Evolutionary conservation across 2,797 vertebrate genomes (phyloP).

Genomic region (Gymnocypris eckloni): DNA sequence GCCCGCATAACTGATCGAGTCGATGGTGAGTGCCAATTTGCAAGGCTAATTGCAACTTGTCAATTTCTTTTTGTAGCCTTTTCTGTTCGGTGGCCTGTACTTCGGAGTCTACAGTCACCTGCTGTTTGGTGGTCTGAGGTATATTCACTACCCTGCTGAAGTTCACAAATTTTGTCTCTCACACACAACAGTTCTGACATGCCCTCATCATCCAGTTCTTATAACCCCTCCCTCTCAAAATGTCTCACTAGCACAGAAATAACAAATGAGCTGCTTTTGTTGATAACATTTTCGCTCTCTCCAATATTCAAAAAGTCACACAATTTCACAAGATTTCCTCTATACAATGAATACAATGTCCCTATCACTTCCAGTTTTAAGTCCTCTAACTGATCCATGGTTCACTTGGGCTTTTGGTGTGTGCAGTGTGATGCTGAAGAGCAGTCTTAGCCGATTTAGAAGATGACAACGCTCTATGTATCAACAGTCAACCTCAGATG

Average conservation of each 20-base stretch:
- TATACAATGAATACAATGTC: not conserved
- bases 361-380: not conserved
- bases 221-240: too few species aligned
- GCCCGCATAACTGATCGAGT: not conserved
- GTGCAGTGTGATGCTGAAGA: not conserved
- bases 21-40: not conserved
- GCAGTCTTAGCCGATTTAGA: not conserved
- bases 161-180: too few species aligned
- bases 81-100: too few species aligned
- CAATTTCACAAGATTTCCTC: not conserved
- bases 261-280: not conserved
- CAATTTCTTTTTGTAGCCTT: too few species aligned
- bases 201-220: too few species aligned
- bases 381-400: slow-evolving; percentile 1
- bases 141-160: too few species aligned
- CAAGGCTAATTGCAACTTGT: too few species aligned
- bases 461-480: not conserved
- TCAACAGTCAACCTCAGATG: not conserved
- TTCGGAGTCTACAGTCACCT: too few species aligned
- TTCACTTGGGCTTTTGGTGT: not conserved
- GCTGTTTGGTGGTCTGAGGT: too few species aligned
- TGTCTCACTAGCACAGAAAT: not conserved
- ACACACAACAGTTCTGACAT: too few species aligned
- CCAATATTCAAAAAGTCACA: not conserved
- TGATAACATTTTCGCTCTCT: not conserved